Evolutionary conservation across 1,140 invertebrate species (phyloP).

Genomic region (Oppia nitens): DNA sequence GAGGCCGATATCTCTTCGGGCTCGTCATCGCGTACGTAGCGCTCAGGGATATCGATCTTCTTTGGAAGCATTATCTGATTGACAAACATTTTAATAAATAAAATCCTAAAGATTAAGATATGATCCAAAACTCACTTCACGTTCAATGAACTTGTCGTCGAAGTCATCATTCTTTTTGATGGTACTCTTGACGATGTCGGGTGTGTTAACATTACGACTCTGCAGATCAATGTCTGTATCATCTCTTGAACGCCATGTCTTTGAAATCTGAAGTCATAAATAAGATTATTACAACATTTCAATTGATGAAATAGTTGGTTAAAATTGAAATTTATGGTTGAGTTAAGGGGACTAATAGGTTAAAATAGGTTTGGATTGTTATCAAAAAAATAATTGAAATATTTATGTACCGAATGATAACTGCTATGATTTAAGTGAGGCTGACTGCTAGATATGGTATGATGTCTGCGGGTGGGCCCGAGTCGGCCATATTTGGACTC

Average conservation of each 20-base stretch:
- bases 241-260: conserved; percentile 43
- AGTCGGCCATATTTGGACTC: conserved; percentile 1
- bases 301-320: no score
- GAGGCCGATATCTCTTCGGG: conserved; percentile 50
- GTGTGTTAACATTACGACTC: conserved; percentile 44
- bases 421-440: conserved; percentile 23
- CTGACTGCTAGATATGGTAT: conserved; percentile 59
- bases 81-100: not conserved
- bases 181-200: conserved; percentile 65
- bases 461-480: conserved; percentile 61
- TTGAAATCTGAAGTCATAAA: not conserved
- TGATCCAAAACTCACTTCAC: conserved; percentile 22
- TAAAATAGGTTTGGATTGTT: no score
- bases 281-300: not conserved
- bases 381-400: not conserved
- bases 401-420: not conserved
- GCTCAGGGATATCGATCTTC: conserved; percentile 75
- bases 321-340: no score
- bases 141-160: conserved; percentile 62
- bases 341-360: no score
- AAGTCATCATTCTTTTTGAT: conserved; percentile 43
- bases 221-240: conserved; percentile 70
- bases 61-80: conserved; percentile 57
- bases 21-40: conserved; percentile 67
- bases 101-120: not conserved